A percentile compares a stretch with the other conserved stretches of the same genome.
These are phyloP conservation scores for Macrotrachela quadricornifera DNA, from an alignment of 1,140 invertebrate species.

Conservation along the genomic window DNA sequence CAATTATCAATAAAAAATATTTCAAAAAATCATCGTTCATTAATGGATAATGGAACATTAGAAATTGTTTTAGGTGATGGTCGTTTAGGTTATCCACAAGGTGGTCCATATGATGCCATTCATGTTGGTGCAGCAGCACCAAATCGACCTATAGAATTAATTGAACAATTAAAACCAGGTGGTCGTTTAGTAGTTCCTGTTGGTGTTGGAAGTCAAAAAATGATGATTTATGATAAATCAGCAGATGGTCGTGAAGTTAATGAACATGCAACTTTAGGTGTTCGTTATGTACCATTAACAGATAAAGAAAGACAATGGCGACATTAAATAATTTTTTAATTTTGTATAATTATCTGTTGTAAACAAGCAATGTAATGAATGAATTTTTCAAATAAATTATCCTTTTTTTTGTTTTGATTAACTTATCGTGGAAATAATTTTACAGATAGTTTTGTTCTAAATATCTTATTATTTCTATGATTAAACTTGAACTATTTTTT, in stretches of 20 bases:
- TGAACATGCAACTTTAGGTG: conserved; percentile 66
- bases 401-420: no score
- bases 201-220: conserved; percentile 30
- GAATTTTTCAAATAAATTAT: no score
- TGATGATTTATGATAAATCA: no score
- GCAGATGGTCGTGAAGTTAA: conserved; percentile 46
- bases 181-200: conserved; percentile 76
- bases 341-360: no score
- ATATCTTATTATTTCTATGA: no score
- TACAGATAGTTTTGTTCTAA: no score
- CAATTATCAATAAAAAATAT: conserved; percentile 52
- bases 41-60: conserved; percentile 1
- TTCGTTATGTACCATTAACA: conserved; percentile 86
- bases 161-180: conserved; percentile 51
- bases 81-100: conserved; percentile 44
- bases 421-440: no score
- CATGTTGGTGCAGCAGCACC: conserved; percentile 77
- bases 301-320: conserved; percentile 47
- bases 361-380: no score
- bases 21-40: conserved; percentile 42
- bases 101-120: conserved; percentile 67
- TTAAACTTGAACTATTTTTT: no score
- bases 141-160: conserved; percentile 46
- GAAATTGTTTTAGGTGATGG: conserved; percentile 49
- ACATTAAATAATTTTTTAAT: no score